Conservation (phyloP, 2,888 invertebrate species). For the Heliconius charithonia region DNA sequence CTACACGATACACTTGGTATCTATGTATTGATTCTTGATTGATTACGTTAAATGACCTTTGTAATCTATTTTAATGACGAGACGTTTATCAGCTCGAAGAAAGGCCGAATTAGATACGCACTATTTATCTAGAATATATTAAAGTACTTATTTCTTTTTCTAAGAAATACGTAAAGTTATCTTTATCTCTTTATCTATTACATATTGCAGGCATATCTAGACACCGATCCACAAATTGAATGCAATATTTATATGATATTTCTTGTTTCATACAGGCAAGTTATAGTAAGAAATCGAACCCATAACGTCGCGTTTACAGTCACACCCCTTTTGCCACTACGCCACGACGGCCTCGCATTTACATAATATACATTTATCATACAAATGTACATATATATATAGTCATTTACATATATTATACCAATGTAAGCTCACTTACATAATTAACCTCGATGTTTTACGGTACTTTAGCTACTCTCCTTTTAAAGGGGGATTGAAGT, state of each 20-base stretch:
- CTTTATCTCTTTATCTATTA: too few species aligned
- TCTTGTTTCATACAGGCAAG: too few species aligned
- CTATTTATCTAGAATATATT: background rate
- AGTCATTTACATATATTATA: too few species aligned
- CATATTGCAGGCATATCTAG: too few species aligned
- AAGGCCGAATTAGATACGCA: constrained; percentile 2
- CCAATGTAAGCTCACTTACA: too few species aligned
- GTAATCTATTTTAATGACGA: constrained; percentile 1
- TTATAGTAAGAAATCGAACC: background rate
- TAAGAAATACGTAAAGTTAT: background rate
- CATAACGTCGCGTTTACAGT: background rate
- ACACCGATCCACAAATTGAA: too few species aligned
- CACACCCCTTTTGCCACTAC: too few species aligned
- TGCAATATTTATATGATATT: too few species aligned
- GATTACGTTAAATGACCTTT: background rate
- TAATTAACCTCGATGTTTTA: too few species aligned
- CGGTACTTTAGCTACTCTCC: background rate
- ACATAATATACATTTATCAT: background rate
- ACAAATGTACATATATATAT: background rate
- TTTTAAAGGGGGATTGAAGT: background rate
- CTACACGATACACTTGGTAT: too few species aligned
- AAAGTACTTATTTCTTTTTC: background rate
- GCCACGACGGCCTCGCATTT: too few species aligned
- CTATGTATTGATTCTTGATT: too few species aligned
- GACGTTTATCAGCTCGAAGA: constrained; percentile 1